phyloP scores from a whole-genome alignment of 1,140 invertebrate species.

The Aphelenchoides besseyi region DNA sequence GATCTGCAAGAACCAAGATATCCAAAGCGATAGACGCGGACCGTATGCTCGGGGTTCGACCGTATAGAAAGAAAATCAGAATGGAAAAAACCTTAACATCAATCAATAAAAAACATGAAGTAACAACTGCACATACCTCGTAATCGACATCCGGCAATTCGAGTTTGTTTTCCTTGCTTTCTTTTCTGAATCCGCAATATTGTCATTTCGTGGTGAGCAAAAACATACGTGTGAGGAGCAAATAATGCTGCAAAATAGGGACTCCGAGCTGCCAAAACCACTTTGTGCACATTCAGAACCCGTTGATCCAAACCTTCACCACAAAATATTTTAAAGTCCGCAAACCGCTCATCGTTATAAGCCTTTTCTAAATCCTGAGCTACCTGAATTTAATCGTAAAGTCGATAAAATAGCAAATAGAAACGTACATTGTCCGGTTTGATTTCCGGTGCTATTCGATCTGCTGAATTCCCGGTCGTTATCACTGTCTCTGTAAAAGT shows the following conservation, averaged over 20 bases:
- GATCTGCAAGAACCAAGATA: constrained; percentile 54
- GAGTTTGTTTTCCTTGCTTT: constrained; percentile 48
- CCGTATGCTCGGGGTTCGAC: constrained; percentile 22
- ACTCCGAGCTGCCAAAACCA: constrained; percentile 61
- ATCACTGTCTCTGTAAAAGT: constrained; percentile 54
- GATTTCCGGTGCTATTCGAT: not conserved
- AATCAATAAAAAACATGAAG: no score
- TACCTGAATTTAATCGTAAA: no score
- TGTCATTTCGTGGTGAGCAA: not conserved
- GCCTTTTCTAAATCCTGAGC: constrained; percentile 37
- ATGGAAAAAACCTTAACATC: no score
- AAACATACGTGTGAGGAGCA: constrained; percentile 36
- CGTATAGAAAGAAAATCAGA: constrained; percentile 12
- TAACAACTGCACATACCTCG: no score
- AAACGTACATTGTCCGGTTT: no score
- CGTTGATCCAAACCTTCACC: constrained; percentile 26
- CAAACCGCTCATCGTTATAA: constrained; percentile 42
- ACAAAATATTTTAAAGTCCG: constrained; percentile 59
- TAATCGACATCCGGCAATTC: constrained; percentile 55
- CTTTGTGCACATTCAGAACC: constrained; percentile 57
- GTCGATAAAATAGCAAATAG: no score
- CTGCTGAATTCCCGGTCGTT: constrained; percentile 6
- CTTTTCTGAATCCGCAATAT: constrained; percentile 38
- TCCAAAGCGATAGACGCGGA: constrained; percentile 45
- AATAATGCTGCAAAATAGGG: constrained; percentile 63